phyloP scores from a whole-genome alignment of 2,797 vertebrate species.

The Arnoldichthys spilopterus region DNA sequence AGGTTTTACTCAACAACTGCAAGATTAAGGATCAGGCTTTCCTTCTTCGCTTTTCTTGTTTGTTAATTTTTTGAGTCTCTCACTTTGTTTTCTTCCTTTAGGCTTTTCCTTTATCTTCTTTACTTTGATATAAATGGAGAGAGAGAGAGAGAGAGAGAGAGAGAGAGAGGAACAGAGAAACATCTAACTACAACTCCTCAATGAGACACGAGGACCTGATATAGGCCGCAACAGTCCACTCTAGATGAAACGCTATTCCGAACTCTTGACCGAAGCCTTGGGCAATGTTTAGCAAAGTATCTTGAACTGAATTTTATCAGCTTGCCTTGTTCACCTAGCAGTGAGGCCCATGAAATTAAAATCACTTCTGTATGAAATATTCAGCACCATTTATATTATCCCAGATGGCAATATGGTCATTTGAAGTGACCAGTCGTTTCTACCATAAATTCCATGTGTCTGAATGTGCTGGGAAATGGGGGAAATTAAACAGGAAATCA shows the following conservation, averaged over 20 bases:
- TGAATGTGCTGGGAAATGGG: not conserved
- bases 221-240: not conserved
- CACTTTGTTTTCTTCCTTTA: not conserved
- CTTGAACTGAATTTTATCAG: not conserved
- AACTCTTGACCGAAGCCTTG: not conserved
- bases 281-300: not conserved
- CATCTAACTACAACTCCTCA: not conserved
- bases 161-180: not conserved
- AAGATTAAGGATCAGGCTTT: too few relatives aligned
- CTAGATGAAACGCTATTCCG: not conserved
- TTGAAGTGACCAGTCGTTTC: not conserved
- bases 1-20: not conserved
- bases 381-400: slow-evolving; percentile 18
- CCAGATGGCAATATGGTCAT: not conserved
- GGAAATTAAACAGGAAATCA: slow-evolving; percentile 6
- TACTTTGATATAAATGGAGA: not conserved
- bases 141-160: too few relatives aligned
- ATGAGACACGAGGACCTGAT: not conserved
- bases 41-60: not conserved
- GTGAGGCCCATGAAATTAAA: not conserved
- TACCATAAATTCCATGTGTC: slow-evolving; percentile 2
- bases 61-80: not conserved
- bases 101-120: not conserved
- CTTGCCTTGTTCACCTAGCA: slow-evolving; percentile 17
- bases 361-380: slow-evolving; percentile 10